Percentiles rank a stretch among this genome's conserved stretches.
These are phyloP conservation scores for Diabrotica balteata DNA, from an alignment of 2,888 invertebrate genomes.

Conservation along the genomic window DNA sequence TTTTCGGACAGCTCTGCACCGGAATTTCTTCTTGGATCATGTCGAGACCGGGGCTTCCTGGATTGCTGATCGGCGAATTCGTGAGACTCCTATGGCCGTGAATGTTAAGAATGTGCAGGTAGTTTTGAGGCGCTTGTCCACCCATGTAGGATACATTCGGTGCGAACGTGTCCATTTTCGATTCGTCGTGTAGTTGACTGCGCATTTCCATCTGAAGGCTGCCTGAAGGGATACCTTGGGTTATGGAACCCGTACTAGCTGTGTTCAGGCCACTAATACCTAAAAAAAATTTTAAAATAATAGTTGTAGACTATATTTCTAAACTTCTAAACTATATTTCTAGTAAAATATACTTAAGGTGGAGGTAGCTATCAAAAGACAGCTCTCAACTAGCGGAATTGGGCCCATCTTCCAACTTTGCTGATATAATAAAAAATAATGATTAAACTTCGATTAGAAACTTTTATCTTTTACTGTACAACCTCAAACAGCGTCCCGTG, in stretches of 20 bases:
- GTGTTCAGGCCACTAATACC: slow-evolving; percentile 78
- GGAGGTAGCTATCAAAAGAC: no score
- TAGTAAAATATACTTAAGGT: no score
- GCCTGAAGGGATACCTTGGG: slow-evolving; percentile 71
- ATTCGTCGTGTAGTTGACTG: slow-evolving; percentile 51
- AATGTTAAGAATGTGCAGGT: slow-evolving; percentile 57
- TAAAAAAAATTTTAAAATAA: slow-evolving; percentile 38
- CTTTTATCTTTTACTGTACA: no score
- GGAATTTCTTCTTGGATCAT: slow-evolving; percentile 81
- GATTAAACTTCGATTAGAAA: no score
- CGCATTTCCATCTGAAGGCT: slow-evolving; percentile 55
- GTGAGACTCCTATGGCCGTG: slow-evolving; percentile 66
- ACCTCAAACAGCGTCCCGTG: no score
- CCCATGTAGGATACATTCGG: slow-evolving; percentile 42
- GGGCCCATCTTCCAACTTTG: no score
- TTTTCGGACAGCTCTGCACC: slow-evolving; percentile 55
- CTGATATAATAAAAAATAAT: no score
- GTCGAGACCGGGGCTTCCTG: slow-evolving; percentile 73
- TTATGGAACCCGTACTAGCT: slow-evolving; percentile 71
- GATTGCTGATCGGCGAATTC: slow-evolving; percentile 70
- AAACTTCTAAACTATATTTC: no score
- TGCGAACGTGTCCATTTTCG: slow-evolving; percentile 63
- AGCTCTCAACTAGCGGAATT: no score
- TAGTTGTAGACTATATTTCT: no score
- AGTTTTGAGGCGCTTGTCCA: slow-evolving; percentile 47